Base-by-base conservation (phyloP, 1,140 invertebrate species). In the Brachionus asplanchnoidis region DNA sequence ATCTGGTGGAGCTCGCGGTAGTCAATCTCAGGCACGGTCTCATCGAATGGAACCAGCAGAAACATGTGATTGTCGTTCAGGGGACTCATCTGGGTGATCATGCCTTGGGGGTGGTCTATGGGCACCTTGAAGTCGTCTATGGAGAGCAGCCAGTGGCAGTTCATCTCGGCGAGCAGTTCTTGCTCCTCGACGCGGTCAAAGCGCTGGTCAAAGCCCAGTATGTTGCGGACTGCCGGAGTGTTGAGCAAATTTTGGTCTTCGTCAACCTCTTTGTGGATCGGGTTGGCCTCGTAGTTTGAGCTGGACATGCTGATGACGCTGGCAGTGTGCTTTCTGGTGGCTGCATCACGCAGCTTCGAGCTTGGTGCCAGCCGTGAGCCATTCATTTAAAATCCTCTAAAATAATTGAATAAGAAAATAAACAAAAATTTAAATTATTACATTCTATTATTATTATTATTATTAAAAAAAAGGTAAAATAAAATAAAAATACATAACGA, bases 121-220 rank as follows among this genome's bases (percentile, higher is more conserved):
- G 88, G 87, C 46, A 88, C 65, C 79, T 87, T 86, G 73, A 88
- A 88, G 46, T 89, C 88, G 36, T 89, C 89, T 14, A 79, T 87
- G 2, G 88, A 88, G 2, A 90, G 85, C 85, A 89, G 85, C 88
- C 88, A 89, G 84, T 90, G 87, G 11, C 87, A 85, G n/a, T 86
- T 86, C 50, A 85, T 85, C 73, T 86, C 87, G 17, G 86, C 85
- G 14, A 89, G 85, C 14, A 88, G 36, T 85, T 89, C 89, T 73
- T 89, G 88, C 36, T 86, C 85, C 78, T 90, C 89, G 86, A 88
- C 89, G n/a, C 87, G 86, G 9, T 89, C 88, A 86, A 85, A 89
- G 56, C 87, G 87, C 65, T 90, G 88, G 85, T 89, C 87, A 73
- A 86, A 88, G 32, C 84, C 86, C 1, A 86, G 36, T 11, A 87